phyloP scores from a whole-genome alignment of 2,797 vertebrate genomes.

The Melanotaenia nigrans region DNA sequence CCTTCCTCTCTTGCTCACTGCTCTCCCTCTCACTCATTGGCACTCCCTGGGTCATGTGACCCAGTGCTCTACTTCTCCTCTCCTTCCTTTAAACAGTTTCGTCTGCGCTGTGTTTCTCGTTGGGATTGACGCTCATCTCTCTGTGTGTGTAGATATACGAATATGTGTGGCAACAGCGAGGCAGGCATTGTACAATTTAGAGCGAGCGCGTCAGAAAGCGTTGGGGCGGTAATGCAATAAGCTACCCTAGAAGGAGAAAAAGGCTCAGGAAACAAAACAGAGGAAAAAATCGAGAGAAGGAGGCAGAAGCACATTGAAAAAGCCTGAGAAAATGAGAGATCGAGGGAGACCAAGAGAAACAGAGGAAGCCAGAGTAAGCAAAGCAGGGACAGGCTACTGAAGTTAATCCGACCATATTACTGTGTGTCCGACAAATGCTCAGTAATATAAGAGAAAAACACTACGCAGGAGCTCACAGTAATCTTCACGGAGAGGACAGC shows the following conservation, averaged over 20 bases:
- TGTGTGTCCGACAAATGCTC: constrained; percentile 43
- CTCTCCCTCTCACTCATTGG: constrained; percentile 72
- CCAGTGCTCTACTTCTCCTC: constrained; percentile 70
- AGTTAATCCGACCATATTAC: constrained; percentile 66
- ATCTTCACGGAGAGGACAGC: constrained; percentile 61
- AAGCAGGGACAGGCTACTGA: constrained; percentile 50
- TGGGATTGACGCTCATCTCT: constrained; percentile 71
- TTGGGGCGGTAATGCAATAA: constrained; percentile 59
- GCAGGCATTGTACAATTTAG: constrained; percentile 58
- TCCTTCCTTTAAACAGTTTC: constrained; percentile 69
- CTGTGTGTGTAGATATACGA: constrained; percentile 35
- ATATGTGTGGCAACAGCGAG: constrained; percentile 60
- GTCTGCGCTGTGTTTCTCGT: constrained; percentile 74
- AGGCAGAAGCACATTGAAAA: constrained; percentile 58
- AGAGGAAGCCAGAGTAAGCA: constrained; percentile 45
- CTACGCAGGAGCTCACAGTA: constrained; percentile 60
- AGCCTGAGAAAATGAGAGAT: constrained; percentile 52
- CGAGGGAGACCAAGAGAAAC: constrained; percentile 46
- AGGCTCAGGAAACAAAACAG: constrained; percentile 69
- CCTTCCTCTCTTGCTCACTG: constrained; percentile 65
- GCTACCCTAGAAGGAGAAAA: constrained; percentile 55
- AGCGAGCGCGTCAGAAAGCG: constrained; percentile 53
- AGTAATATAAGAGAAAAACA: constrained; percentile 58
- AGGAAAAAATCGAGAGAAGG: constrained; percentile 56
- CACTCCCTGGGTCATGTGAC: constrained; percentile 67